phyloP scores from a whole-genome alignment of 2,113 vertebrate species.

The Myodes glareolus region DNA sequence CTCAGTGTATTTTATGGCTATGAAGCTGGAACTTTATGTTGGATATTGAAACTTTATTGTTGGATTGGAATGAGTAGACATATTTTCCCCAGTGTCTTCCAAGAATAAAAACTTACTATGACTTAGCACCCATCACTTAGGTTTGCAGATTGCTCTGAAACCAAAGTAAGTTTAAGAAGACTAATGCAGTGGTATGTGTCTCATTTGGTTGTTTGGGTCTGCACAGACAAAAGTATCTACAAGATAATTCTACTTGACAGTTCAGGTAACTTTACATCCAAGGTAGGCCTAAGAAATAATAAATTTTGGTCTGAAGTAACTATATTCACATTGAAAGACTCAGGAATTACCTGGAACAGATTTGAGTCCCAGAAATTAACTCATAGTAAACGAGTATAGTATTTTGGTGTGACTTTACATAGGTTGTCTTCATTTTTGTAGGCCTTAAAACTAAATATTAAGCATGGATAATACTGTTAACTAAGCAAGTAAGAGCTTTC shows the following conservation, averaged over 20 bases:
- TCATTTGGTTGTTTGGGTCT: neutral
- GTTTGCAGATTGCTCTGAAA: neutral
- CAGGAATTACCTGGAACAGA: neutral
- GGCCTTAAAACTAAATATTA: neutral
- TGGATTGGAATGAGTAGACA: neutral
- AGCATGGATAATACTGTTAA: neutral
- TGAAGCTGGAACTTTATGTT: neutral
- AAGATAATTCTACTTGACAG: neutral
- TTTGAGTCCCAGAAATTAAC: neutral
- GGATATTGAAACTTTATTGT: neutral
- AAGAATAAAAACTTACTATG: constrained; percentile 18
- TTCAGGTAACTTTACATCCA: neutral
- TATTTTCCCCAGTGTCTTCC: neutral
- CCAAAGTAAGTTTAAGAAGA: neutral
- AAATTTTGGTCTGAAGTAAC: neutral
- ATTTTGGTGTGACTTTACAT: constrained; percentile 3
- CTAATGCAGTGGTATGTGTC: neutral
- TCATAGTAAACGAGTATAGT: neutral
- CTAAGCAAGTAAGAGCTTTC: neutral
- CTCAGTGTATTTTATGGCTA: neutral
- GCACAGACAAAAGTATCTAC: neutral
- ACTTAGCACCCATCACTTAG: neutral
- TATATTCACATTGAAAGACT: constrained; percentile 2
- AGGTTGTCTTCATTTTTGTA: neutral
- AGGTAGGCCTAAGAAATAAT: neutral